A percentile compares a stretch with the other conserved stretches of the same genome.
Conservation (phyloP, 2,888 invertebrate genomes). For the Hecatera dysodea region DNA sequence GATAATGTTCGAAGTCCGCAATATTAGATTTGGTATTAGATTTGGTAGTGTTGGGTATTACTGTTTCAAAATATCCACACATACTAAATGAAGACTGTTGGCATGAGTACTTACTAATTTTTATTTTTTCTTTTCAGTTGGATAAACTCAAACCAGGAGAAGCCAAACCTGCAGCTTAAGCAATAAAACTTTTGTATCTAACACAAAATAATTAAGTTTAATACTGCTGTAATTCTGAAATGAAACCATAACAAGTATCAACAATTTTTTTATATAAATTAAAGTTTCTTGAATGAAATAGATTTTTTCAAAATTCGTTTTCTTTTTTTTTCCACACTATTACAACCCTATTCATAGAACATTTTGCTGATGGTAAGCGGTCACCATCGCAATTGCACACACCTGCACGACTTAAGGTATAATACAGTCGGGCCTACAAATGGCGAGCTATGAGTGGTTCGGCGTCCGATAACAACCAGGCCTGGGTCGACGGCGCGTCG, state of each 20-base stretch:
- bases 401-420: background rate
- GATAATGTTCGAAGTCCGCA: too few relatives aligned
- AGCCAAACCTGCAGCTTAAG: conserved; percentile 13
- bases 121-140: conserved; percentile 13
- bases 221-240: background rate
- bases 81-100: too few relatives aligned
- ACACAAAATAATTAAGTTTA: background rate
- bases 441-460: too few relatives aligned
- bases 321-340: background rate
- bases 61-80: too few relatives aligned
- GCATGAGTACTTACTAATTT: background rate
- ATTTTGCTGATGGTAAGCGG: background rate
- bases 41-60: too few relatives aligned
- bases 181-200: background rate
- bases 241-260: background rate
- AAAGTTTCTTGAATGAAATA: conserved; percentile 11
- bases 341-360: background rate
- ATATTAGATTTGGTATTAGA: too few relatives aligned
- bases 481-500: too few relatives aligned
- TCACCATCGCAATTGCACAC: background rate
- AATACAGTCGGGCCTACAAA: too few relatives aligned
- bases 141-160: fast-evolving
- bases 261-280: conserved; percentile 5
- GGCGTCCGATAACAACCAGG: too few relatives aligned
- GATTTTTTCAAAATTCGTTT: background rate